phyloP scores from a whole-genome alignment of 37 sponge, comb jelly and placozoan genomes.

The Bolinopsis microptera region DNA sequence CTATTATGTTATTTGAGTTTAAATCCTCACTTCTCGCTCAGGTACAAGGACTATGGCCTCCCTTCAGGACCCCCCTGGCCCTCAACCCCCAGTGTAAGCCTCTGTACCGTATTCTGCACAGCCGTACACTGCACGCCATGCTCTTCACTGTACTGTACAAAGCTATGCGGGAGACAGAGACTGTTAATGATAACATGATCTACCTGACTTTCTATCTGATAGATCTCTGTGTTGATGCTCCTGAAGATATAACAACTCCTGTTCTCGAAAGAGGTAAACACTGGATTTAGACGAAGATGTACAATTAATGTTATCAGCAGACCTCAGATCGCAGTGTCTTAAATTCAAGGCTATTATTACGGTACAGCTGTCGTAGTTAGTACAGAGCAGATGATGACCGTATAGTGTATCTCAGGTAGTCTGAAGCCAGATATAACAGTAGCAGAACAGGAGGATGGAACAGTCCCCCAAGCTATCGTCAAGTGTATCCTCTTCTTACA shows the following conservation, averaged over 20 bases:
- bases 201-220: slow-evolving; percentile 49
- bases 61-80: slow-evolving; percentile 33
- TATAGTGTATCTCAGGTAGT: neutral
- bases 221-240: slow-evolving; percentile 10
- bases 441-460: slow-evolving; percentile 29
- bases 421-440: slow-evolving; percentile 28
- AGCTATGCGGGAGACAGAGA: neutral
- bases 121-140: slow-evolving; percentile 23
- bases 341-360: no score
- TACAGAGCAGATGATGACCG: no score
- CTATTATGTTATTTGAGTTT: no score
- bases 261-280: slow-evolving; percentile 21
- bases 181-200: slow-evolving; percentile 54
- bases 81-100: slow-evolving; percentile 39
- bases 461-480: slow-evolving; percentile 21
- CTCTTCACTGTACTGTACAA: slow-evolving; percentile 49
- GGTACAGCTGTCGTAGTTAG: no score
- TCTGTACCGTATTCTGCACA: slow-evolving; percentile 14
- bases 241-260: neutral
- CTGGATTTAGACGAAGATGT: no score
- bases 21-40: no score
- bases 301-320: no score
- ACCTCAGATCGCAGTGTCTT: no score
- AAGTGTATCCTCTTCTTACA: slow-evolving; percentile 27
- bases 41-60: slow-evolving; percentile 49